These are phyloP conservation scores for Embidobia sp. DNA, from an alignment of 2,888 invertebrate genomes.

Conservation along the genomic window DNA sequence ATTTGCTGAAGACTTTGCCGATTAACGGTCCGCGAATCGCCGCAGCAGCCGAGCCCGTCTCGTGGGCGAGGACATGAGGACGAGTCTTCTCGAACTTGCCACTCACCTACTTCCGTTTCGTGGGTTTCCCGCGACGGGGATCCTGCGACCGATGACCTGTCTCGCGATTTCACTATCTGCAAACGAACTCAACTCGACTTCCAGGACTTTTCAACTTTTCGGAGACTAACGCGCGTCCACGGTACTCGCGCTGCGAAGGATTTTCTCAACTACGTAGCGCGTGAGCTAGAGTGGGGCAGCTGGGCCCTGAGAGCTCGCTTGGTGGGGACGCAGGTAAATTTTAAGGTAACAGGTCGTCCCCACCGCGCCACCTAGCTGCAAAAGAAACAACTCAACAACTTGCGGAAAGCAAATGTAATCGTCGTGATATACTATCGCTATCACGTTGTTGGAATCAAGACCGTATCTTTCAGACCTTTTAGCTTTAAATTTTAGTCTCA, in stretches of 20 bases:
- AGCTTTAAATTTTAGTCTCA: too few relatives aligned
- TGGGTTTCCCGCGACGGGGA: constrained; percentile 19
- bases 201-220: neutral
- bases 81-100: constrained; percentile 20
- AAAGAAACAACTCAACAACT: neutral
- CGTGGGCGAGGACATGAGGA: constrained; percentile 19
- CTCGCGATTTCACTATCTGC: neutral
- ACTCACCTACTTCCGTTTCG: constrained; percentile 55
- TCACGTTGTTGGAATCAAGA: too few relatives aligned
- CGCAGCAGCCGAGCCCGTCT: constrained; percentile 39
- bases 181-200: too few relatives aligned
- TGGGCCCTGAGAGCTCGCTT: constrained; percentile 42
- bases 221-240: constrained; percentile 21
- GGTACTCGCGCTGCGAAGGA: constrained; percentile 38
- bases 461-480: too few relatives aligned
- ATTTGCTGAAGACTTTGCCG: constrained; percentile 51
- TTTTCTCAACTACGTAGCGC: constrained; percentile 56
- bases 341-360: constrained; percentile 54
- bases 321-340: constrained; percentile 56
- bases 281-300: constrained; percentile 49
- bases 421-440: neutral
- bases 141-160: constrained; percentile 14
- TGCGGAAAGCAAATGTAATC: neutral
- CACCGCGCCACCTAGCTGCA: constrained; percentile 46
- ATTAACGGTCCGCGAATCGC: constrained; percentile 56